phyloP scores from a whole-genome alignment of 2,113 vertebrate genomes.

The Neolamprologus cancellatus region DNA sequence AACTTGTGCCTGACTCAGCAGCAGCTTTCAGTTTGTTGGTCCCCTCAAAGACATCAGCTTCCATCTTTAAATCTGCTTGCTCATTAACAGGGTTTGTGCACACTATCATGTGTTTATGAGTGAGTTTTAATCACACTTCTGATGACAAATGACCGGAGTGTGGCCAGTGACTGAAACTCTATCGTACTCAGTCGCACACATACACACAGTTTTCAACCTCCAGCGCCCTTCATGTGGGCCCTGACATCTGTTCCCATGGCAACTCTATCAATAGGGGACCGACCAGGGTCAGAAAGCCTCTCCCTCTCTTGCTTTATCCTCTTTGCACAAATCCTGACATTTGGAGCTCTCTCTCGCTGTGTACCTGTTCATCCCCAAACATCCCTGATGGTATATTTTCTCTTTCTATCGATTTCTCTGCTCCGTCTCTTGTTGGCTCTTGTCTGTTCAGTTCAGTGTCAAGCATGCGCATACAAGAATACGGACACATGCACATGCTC shows the following conservation, averaged over 20 bases:
- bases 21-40: background rate
- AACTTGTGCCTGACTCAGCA: background rate
- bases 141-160: background rate
- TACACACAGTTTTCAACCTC: conserved; percentile 27
- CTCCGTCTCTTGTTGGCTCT: background rate
- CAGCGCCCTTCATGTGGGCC: conserved; percentile 40
- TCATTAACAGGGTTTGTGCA: background rate
- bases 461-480: background rate
- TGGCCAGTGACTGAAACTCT: background rate
- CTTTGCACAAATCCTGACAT: conserved; percentile 44
- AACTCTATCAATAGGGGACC: conserved; percentile 58
- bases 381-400: background rate
- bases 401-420: background rate
- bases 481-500: background rate
- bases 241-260: conserved; percentile 66
- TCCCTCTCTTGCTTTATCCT: background rate
- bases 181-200: background rate
- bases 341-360: conserved; percentile 13
- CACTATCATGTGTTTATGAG: background rate
- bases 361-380: conserved; percentile 7
- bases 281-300: conserved; percentile 49
- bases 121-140: background rate
- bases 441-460: background rate
- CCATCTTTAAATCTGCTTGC: background rate
- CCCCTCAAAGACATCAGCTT: background rate